Evolutionary conservation across 2,888 invertebrate species (phyloP), one percentile per base, ranked within the genome.

Genomic region (Iphiclides podalirius): DNA sequence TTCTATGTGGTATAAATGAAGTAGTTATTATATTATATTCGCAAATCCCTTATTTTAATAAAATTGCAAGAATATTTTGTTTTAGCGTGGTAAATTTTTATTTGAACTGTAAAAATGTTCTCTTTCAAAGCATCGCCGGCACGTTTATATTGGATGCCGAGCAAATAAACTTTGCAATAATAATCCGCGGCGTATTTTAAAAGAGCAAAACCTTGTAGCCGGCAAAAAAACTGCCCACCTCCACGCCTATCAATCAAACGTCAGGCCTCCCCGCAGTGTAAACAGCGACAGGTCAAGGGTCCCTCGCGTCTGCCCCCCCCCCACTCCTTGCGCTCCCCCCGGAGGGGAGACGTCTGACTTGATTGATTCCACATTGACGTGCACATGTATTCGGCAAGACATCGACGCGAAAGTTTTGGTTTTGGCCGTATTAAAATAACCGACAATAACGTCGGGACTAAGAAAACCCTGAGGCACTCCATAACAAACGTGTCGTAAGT

Each of bases 351-450:
- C 55, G 53, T 64, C 64, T 75, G 71, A 78, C 78, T 81, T 83
- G 84, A 85, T 88, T 87, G 86, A 88, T 88, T 86, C 83, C 81
- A 66, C 75, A 80, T 82, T 81, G 80, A 80, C 76, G 79, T 77
- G 78, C 76, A 68, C 72, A 75, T 74, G 73, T 71, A 70, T 71
- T 71, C 68, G 59, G 58, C 53, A 52, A 60, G 62, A 53, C 60
- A 58, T 57, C 51, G 60, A 54, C 52, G 53, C 17, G 52, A 47
- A 54, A 55, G 56, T 58, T 53, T 53, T 52, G 47, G 47, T 53
- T 46, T 11, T 40, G 37, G 47, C 39, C 37, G 31, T 37, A 43
- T 42, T 12, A 31, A 31, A 14, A 12, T 11, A n/a, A 9, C 20
- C n/a, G 11, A 12, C 20, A 28, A 28, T 8, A 28, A 9, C n/a